Base-by-base conservation (phyloP, 1,140 invertebrate genomes). In the Cyclina sinensis region DNA sequence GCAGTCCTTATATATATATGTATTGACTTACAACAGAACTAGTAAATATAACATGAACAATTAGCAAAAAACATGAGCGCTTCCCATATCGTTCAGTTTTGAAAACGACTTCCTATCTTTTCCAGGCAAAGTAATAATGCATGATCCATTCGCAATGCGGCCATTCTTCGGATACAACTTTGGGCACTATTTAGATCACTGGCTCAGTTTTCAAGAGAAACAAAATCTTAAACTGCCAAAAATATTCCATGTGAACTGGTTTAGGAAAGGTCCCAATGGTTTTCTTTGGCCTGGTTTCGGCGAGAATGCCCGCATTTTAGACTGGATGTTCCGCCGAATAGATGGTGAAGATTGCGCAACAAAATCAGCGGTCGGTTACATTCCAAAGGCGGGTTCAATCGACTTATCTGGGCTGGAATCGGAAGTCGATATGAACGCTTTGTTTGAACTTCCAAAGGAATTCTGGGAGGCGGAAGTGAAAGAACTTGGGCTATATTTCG, bases 101-200 rank as follows among this genome's bases (percentile, higher is more conserved):
- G n/a, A n/a, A n/a, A n/a, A n/a, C n/a, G n/a, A n/a, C n/a, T n/a
- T n/a, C n/a, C n/a, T n/a, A n/a, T n/a, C n/a, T n/a, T 90, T 91
- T 90, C 32, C 97, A 97, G 98, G 97, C 16, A 99, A 99, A 96
- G 96, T 97, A 7, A 98, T 99, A 7, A 99, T 99, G 99, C 98
- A 99, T 95, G 99, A 99, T 96, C 99, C 99, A 32, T 99, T 99
- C 96, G 99, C 99, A 0, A 99, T 99, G 99, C 96, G 99, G 70
- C 99, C 99, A 54, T 99, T 99, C 97, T 99, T 99, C 94, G 99
- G 99, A 3, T 99, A 99, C 96, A 99, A 99, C 96, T 99, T 99
- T 94, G 99, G 99, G 11, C 96, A 99, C 90, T 99, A 99, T 95
- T 96, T 99, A 9, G 95, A 97, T 18, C 99, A 99, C 94, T 99